Base-by-base conservation (phyloP, 2,888 invertebrate species). In the Campoplex capitator region DNA sequence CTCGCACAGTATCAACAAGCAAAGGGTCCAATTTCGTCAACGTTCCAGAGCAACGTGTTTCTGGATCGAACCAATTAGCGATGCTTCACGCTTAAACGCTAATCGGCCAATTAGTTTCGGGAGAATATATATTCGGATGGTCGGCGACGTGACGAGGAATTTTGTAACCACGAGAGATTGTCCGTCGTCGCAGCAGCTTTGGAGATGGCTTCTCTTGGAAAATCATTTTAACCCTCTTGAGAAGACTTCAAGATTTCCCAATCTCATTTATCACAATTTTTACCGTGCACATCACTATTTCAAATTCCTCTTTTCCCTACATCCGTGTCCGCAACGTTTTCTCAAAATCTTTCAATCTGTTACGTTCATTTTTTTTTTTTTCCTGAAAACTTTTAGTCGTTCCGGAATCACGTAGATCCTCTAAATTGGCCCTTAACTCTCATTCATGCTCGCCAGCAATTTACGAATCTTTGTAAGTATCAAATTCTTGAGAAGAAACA, bases 71-170 rank as follows among this genome's bases (percentile, higher is more conserved):
- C 87, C 89, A 85, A 89, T 90, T 88, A 84, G 87, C 86, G 75
- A 84, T 84, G 88, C 83, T 86, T 88, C 83, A 74, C 88, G 88
- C 81, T 85, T 78, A 48, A 87, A 78, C 86, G 88, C 85, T 90
- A 90, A 90, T 90, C 88, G 89, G 89, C 84, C 89, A 90, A 90
- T 90, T 90, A 90, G 88, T 85, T 86, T 75, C 80, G 83, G 76
- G 71, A 84, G 58, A 71, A 76, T 48, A 32, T 62, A 82, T 87
- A 75, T 38, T 74, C 48, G 78, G 68, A 38, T 28, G 54, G 42
- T 35, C 54, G 74, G 74, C 38, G 16, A 48, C 58, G 80, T 35
- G 65, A 54, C 48, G 56, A 71, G n/a, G 51, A 54, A 77, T 77
- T 35, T 70, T 32, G 62, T 32, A 16, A 32, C 23, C 3, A 32